Base-by-base conservation (phyloP, 2,888 invertebrate genomes). In the Cryptocephalus moraei region DNA sequence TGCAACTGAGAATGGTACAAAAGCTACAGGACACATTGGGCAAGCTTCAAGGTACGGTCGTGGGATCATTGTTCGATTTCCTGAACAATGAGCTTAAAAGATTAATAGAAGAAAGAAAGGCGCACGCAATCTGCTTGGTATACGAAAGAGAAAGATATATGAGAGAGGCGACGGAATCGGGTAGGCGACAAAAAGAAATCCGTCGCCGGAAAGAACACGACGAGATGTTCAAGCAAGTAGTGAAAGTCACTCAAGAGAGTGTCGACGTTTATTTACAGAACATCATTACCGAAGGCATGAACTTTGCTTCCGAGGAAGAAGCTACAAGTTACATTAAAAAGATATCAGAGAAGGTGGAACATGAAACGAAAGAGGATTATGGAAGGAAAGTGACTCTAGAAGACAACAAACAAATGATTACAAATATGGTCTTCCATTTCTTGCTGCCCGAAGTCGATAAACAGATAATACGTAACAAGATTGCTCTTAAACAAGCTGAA, bases 1-100 rank as follows among this genome's bases (percentile, higher is more conserved):
- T 59, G 13, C 58, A 60, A 41, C 47, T 56, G 43, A 56, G 54
- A n/a, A 36, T 36, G 36, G 60, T 78, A 13, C 72, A 75, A 43
- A 74, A 75, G 4, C 68, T 84, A 6, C 71, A 77, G 38, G 80
- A 83, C 39, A 68, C 84, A 8, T 71, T 88, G 14, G 78, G 80
- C 49, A 78, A 80, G 49, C 70, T 89, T 4, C 86, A 89, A 60
- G 88, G 88, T 1, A 77, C 76, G 1, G 80, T 84, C 0, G 76
- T 89, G 9, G 81, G 85, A 0, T 81, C 82, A 8, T 76, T 86
- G 32, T 72, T 91, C 50, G 84, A 82, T 58, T 84, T 81, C 66
- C 70, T 92, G 11, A 81, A 82, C 65, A 85, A 91, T 65, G 91
- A 92, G 68, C 72, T 91, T 53, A 67, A 79, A 9, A 75, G 89